A percentile compares a stretch with the other conserved stretches of the same genome.
These are phyloP conservation scores for Acropora yongei DNA, from an alignment of 64 coral and sea anemone genomes.

Conservation along the genomic window DNA sequence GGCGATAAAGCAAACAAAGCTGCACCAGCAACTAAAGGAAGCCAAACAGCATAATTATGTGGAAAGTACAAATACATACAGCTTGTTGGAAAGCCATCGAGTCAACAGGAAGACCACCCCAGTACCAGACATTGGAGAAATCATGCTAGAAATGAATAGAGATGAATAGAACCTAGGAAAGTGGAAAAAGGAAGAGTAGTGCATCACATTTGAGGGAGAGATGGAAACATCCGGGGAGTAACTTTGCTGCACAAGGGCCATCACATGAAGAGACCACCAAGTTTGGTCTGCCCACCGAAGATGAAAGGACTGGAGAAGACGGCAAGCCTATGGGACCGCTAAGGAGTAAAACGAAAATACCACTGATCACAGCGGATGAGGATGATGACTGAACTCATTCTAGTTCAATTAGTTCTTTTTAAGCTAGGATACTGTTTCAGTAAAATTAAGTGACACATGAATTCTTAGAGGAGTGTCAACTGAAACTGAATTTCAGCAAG, in stretches of 20 bases:
- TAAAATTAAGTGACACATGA: constrained; percentile 34
- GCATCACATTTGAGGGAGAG: constrained; percentile 3
- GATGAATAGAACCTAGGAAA: constrained; percentile 14
- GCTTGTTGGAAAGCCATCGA: constrained; percentile 16
- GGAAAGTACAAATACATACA: constrained; percentile 37
- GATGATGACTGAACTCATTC: constrained; percentile 22
- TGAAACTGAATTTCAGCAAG: neutral
- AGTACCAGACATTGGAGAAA: no score
- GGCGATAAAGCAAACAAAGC: neutral
- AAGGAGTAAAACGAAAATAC: neutral
- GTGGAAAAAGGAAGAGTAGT: constrained; percentile 58
- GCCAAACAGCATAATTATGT: constrained; percentile 2
- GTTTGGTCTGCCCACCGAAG: constrained; percentile 29
- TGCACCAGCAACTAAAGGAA: constrained; percentile 7
- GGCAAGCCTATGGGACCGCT: constrained; percentile 23
- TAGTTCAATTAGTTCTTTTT: constrained; percentile 28
- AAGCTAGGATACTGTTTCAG: constrained; percentile 13
- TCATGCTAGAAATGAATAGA: neutral
- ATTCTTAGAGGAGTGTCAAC: neutral
- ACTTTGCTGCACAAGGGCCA: constrained; percentile 48
- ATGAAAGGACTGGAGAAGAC: neutral
- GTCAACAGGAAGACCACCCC: no score
- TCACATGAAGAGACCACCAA: constrained; percentile 40
- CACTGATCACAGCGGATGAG: neutral
- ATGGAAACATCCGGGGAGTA: constrained; percentile 42